These are phyloP conservation scores for Vicugna pacos DNA, from an alignment of 2,113 vertebrate species.

Conservation along the genomic window DNA sequence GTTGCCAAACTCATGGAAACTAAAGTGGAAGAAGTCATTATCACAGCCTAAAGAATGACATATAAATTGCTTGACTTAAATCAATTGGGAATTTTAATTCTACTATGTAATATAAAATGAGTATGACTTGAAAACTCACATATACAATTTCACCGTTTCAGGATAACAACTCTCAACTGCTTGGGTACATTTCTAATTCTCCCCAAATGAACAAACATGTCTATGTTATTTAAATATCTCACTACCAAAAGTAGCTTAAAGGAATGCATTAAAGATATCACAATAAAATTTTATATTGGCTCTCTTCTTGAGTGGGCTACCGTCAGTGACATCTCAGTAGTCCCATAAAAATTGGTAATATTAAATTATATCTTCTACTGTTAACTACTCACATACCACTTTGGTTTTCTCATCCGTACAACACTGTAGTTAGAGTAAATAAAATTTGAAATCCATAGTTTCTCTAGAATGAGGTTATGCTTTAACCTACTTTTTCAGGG, in stretches of 20 bases:
- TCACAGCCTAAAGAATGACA: constrained; percentile 38
- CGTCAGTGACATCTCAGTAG: neutral
- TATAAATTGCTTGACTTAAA: constrained; percentile 18
- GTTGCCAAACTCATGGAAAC: constrained; percentile 1
- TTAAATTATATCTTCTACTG: constrained; percentile 30
- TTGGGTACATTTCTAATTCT: neutral
- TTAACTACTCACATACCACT: neutral
- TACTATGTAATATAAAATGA: constrained; percentile 1
- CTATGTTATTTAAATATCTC: constrained; percentile 28
- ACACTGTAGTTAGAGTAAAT: constrained; percentile 1
- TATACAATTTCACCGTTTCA: neutral
- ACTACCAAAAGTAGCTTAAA: constrained; percentile 20
- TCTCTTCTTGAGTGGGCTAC: neutral
- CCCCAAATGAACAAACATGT: neutral
- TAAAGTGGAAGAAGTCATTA: constrained; percentile 47
- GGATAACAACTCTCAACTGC: neutral
- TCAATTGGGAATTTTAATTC: constrained; percentile 53
- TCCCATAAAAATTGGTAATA: constrained; percentile 39
- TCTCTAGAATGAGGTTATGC: neutral
- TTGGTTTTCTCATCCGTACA: constrained; percentile 37
- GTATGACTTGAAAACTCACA: neutral
- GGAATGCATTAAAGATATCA: neutral
- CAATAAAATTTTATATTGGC: constrained; percentile 11
- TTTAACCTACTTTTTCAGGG: neutral
- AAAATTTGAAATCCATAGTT: constrained; percentile 18